phyloP scores from a whole-genome alignment of 2,113 vertebrate genomes.

The Clarias macrocephalus region DNA sequence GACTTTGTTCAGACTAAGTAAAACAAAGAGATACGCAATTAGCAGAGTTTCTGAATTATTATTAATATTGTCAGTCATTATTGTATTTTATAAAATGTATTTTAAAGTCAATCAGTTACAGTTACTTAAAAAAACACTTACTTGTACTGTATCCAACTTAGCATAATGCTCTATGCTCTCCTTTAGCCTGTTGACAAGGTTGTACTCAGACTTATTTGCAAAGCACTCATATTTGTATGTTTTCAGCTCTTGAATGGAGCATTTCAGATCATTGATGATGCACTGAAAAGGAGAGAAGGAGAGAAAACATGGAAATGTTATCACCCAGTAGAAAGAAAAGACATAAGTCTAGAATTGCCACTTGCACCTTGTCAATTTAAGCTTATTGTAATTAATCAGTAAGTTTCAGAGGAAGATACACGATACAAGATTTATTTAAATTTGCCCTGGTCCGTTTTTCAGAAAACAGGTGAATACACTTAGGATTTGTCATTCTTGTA shows the following conservation, averaged over 20 bases:
- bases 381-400: neutral
- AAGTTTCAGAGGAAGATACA: neutral
- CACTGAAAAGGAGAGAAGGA: neutral
- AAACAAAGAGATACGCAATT: neutral
- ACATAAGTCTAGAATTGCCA: neutral
- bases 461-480: constrained; percentile 10
- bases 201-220: fast-evolving
- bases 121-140: neutral
- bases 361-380: neutral
- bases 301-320: neutral
- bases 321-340: neutral
- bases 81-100: neutral
- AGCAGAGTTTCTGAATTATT: neutral
- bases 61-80: neutral
- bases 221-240: neutral
- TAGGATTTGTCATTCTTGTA: constrained; percentile 39
- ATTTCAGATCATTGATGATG: neutral
- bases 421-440: neutral
- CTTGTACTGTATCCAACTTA: neutral
- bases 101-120: neutral
- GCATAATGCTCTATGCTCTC: too few relatives aligned
- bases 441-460: neutral
- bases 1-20: neutral
- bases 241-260: neutral
- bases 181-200: neutral